Conservation (phyloP, 2,888 invertebrate genomes). For the Oxyteleia sp. region DNA sequence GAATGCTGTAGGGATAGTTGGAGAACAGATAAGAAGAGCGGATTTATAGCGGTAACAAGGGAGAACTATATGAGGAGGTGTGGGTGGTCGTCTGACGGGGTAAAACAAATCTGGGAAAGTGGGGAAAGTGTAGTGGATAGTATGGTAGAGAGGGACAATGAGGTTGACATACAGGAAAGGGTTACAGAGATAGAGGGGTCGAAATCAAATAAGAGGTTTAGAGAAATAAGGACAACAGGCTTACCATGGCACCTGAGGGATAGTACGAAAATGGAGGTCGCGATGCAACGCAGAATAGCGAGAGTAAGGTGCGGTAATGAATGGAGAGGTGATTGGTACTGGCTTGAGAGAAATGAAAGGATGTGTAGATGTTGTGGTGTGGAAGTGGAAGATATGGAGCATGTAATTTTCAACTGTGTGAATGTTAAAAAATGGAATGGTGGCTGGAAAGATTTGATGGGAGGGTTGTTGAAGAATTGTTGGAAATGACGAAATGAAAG, state of each 20-base stretch:
- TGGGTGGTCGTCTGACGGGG: conserved; percentile 8
- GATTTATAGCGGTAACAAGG: background rate
- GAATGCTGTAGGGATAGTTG: background rate
- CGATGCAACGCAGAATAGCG: background rate
- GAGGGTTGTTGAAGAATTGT: no score
- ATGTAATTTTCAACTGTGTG: conserved; percentile 11
- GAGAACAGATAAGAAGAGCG: background rate
- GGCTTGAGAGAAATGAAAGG: background rate
- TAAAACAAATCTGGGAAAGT: background rate
- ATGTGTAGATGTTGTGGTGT: conserved; percentile 12
- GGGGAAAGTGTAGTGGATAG: background rate
- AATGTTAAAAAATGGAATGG: background rate
- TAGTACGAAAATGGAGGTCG: background rate
- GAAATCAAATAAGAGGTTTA: conserved; percentile 24
- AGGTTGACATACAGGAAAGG: conserved; percentile 24
- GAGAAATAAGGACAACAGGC: background rate
- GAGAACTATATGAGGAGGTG: conserved; percentile 13
- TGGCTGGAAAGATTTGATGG: no score
- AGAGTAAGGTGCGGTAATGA: background rate
- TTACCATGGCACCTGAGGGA: conserved; percentile 1
- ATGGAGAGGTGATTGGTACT: conserved; percentile 9
- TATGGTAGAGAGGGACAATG: conserved; percentile 7
- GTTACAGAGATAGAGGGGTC: conserved; percentile 1
- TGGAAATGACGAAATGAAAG: no score
- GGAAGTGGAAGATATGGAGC: conserved; percentile 8